These are phyloP conservation scores for Asteroscopus sphinx DNA, from an alignment of 2,888 invertebrate genomes.

Conservation along the genomic window DNA sequence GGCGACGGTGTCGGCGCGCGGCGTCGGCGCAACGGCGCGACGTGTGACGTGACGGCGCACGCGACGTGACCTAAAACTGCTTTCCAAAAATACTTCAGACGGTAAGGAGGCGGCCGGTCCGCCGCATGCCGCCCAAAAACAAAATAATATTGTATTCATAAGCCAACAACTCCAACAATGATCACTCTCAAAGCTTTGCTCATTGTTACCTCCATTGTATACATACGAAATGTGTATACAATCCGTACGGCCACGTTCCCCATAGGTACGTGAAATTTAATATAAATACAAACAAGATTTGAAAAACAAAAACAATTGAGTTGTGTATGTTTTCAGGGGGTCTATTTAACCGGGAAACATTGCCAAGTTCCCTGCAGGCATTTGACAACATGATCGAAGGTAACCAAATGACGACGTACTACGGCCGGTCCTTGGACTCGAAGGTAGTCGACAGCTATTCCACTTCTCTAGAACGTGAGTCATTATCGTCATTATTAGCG, in stretches of 20 bases:
- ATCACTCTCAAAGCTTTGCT: constrained; percentile 58
- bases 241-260: constrained; percentile 69
- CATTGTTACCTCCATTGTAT: constrained; percentile 48
- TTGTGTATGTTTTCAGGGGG: constrained; percentile 79
- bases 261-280: constrained; percentile 69
- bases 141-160: constrained; percentile 54
- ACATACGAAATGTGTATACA: constrained; percentile 48
- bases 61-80: constrained; percentile 84
- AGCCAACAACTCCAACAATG: constrained; percentile 60
- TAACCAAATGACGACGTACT: constrained; percentile 67
- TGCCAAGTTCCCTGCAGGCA: constrained; percentile 66
- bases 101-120: constrained; percentile 70
- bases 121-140: constrained; percentile 69
- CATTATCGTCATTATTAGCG: constrained; percentile 11
- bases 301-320: constrained; percentile 27
- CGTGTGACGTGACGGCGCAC: constrained; percentile 59
- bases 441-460: constrained; percentile 78
- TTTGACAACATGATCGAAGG: constrained; percentile 71
- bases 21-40: constrained; percentile 62
- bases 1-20: constrained; percentile 61
- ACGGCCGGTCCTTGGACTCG: constrained; percentile 70
- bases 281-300: constrained; percentile 17
- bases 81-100: constrained; percentile 88
- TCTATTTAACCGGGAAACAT: constrained; percentile 80
- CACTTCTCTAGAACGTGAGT: constrained; percentile 80